Evolutionary conservation across 2,113 vertebrate species (phyloP).

Genomic region (Ibidorhyncha struthersii): DNA sequence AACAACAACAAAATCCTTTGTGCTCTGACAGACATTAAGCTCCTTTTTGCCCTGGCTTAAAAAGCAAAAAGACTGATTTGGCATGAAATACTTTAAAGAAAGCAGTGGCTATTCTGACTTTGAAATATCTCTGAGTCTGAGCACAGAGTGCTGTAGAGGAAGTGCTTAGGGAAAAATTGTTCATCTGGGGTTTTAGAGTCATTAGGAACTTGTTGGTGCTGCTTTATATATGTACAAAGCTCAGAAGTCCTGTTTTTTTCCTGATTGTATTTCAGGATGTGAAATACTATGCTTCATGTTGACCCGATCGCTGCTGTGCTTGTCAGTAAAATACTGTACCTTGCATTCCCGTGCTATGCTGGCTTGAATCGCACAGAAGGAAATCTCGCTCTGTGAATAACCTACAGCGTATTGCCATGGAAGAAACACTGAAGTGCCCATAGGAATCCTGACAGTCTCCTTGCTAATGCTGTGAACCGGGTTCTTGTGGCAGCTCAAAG

Average conservation of each 20-base stretch:
- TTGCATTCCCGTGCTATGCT: neutral
- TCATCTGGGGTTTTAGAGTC: neutral
- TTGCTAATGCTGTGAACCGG: neutral
- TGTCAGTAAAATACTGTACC: neutral
- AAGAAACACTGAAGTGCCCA: accelerated
- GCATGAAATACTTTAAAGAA: neutral
- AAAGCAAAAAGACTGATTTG: neutral
- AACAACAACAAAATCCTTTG: neutral
- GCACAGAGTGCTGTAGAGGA: neutral
- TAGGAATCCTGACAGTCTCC: neutral
- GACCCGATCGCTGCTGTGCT: neutral
- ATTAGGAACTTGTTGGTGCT: neutral
- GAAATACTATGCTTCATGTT: neutral
- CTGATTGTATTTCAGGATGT: neutral
- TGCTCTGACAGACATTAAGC: neutral
- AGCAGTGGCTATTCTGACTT: neutral
- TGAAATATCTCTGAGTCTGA: neutral
- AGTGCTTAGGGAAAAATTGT: neutral
- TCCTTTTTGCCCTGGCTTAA: neutral
- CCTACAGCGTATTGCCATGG: accelerated
- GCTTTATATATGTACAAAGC: neutral
- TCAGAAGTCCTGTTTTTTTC: neutral
- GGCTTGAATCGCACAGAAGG: neutral
- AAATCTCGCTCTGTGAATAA: neutral
- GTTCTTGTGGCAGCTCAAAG: neutral